Evolutionary conservation across 2,113 vertebrate genomes (phyloP).

Genomic region (Tautogolabrus adspersus): DNA sequence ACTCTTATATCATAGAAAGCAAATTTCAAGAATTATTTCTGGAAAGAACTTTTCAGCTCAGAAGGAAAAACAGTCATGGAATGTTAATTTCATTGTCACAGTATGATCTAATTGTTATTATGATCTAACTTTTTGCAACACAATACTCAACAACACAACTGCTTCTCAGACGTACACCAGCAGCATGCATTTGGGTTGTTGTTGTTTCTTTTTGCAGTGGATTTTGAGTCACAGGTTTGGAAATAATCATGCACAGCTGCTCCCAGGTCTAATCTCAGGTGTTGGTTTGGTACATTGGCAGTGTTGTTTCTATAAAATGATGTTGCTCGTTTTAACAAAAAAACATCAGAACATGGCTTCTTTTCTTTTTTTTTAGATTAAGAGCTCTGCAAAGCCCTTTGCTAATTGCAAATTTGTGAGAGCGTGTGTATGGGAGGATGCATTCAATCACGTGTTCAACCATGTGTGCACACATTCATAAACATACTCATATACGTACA

Average conservation of each 20-base stretch:
- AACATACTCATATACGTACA: slow-evolving; percentile 31
- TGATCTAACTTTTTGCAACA: background rate
- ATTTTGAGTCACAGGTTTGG: slow-evolving; percentile 14
- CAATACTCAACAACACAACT: background rate
- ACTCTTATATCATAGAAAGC: background rate
- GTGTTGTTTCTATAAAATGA: slow-evolving; percentile 24
- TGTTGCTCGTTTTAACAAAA: slow-evolving; percentile 21
- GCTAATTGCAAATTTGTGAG: slow-evolving; percentile 44
- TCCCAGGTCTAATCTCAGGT: slow-evolving; percentile 37
- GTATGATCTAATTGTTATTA: background rate
- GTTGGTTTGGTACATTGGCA: slow-evolving; percentile 26
- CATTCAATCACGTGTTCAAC: slow-evolving; percentile 24
- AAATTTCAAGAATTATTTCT: background rate
- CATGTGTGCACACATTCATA: slow-evolving; percentile 33
- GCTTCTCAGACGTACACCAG: background rate
- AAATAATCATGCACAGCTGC: slow-evolving; percentile 4
- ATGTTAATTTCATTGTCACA: background rate
- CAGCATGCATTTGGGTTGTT: background rate
- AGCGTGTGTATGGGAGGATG: background rate
- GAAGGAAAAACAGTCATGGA: background rate
- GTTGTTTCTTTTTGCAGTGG: background rate
- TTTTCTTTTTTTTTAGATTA: slow-evolving; percentile 11
- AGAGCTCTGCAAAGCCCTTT: slow-evolving; percentile 4
- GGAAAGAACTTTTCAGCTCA: slow-evolving; percentile 8
- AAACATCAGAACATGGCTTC: slow-evolving; percentile 19